These are phyloP conservation scores for Valencia hispanica DNA, from an alignment of 2,797 vertebrate genomes.

Conservation along the genomic window DNA sequence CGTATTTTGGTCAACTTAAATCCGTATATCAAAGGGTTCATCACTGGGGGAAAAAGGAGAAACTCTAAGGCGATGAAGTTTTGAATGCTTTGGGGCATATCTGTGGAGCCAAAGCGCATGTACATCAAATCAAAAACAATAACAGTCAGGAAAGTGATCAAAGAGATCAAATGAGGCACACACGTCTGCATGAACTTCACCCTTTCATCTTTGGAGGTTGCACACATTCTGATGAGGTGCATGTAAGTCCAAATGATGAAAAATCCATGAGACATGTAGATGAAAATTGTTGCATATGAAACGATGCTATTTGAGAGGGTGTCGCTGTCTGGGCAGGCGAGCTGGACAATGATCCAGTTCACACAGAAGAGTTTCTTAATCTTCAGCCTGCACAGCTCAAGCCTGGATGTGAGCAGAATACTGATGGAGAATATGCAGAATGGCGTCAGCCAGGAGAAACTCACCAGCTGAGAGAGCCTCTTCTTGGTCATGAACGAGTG, in stretches of 20 bases:
- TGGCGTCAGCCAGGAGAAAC: conserved; percentile 52
- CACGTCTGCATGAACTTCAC: conserved; percentile 71
- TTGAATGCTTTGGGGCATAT: conserved; percentile 39
- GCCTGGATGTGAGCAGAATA: not conserved
- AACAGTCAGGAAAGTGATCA: conserved; percentile 33
- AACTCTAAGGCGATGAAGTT: conserved; percentile 57
- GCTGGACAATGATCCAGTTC: conserved; percentile 49
- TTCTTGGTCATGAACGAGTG: conserved; percentile 46
- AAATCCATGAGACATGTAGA: conserved; percentile 28
- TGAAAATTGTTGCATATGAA: conserved; percentile 5
- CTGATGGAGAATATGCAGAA: not conserved
- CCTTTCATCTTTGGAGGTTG: conserved; percentile 51
- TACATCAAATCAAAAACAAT: conserved; percentile 64
- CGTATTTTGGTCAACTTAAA: conserved; percentile 57
- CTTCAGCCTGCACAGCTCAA: conserved; percentile 29
- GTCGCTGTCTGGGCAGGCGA: conserved; percentile 31
- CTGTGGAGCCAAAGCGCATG: conserved; percentile 27
- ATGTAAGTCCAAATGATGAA: conserved; percentile 61
- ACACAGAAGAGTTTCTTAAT: conserved; percentile 45
- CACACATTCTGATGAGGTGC: conserved; percentile 34
- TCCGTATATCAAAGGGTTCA: conserved; percentile 65
- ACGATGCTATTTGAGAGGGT: not conserved
- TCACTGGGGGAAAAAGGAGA: conserved; percentile 49
- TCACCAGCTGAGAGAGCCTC: conserved; percentile 38
- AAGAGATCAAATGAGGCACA: conserved; percentile 65